phyloP scores from a whole-genome alignment of 2,797 vertebrate species.

The Oreochromis grahami region DNA sequence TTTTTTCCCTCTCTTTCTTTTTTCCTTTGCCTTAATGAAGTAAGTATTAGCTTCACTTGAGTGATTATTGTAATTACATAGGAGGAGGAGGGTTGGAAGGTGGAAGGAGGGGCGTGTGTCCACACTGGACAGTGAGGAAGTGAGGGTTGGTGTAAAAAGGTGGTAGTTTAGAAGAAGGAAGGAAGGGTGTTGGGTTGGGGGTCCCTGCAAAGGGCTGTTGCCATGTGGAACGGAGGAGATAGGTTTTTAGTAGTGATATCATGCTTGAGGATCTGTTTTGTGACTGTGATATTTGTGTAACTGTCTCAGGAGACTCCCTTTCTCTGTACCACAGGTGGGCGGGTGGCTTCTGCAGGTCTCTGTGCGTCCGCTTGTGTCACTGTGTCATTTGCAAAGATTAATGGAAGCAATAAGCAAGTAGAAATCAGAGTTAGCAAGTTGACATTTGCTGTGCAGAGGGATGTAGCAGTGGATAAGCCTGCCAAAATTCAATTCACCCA shows the following conservation, averaged over 20 bases:
- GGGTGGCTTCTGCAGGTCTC: background rate
- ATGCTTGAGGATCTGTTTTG: background rate
- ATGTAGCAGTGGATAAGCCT: conserved; percentile 8
- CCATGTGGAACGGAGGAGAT: conserved; percentile 10
- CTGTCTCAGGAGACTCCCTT: background rate
- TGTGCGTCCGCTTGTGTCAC: background rate
- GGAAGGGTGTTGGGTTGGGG: background rate
- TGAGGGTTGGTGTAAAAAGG: conserved; percentile 13
- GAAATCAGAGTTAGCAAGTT: background rate
- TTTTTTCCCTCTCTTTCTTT: conserved; percentile 1
- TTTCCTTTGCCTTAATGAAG: conserved; percentile 61
- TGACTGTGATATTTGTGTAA: background rate
- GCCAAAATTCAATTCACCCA: background rate
- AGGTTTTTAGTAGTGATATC: background rate
- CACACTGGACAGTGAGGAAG: conserved; percentile 39
- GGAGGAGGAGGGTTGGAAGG: background rate
- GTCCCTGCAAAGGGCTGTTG: conserved; percentile 9
- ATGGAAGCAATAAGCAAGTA: conserved; percentile 9
- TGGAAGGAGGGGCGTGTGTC: background rate
- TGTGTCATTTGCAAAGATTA: conserved; percentile 22
- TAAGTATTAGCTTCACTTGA: conserved; percentile 71
- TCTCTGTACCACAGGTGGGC: background rate
- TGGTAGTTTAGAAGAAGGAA: background rate
- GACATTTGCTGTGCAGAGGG: conserved; percentile 5
- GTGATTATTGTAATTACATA: conserved; percentile 74